Base-by-base conservation (phyloP, 92 coral and sea anemone genomes). In the Montipora capitata region DNA sequence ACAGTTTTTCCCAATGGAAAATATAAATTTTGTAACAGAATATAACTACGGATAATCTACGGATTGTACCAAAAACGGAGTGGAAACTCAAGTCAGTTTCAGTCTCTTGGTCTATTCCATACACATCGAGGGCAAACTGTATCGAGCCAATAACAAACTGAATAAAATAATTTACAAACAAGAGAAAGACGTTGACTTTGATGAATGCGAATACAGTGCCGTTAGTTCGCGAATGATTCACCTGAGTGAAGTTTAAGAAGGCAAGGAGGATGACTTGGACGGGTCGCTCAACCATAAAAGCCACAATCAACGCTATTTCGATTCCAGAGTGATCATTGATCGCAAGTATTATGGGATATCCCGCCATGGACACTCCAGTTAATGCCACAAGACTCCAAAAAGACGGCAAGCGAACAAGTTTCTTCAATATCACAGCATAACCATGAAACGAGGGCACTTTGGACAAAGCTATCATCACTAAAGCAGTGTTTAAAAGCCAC, bases 111-210 rank as follows among this genome's bases (percentile, higher is more conserved):
- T 85, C 90, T 2, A 90, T 39, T 3, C 94, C 94, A 63, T 85
- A 79, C 40, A 90, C 85, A 11, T 75, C 49, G 85, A 90, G 83
- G 2, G 94, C 87, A 74, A 90, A 38, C 83, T 85, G 94, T 12
- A 90, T 12, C 3, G 81, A 78, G 1, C 90, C 79, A 12, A 90
- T 79, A 3, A 90, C 38, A 58, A 83, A 86, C 1, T 76, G 6
- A 1, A 69, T 18, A 11, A 75, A 74, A 64, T 90, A 44, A n/a
- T 77, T 74, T 44, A 85, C 20, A 15, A 85, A 56, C 13, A 85
- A 80, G 12, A 63, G 17, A 13, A 81, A 74, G 1, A 85, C 63
- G 15, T 88, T 90, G 14, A 64, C 4, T 68, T 90, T 90, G 45
- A 74, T 42, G 45, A 90, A 71, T 17, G 73, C 40, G n/a, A 73